Evolutionary conservation across 2,797 vertebrate species (phyloP).

Genomic region (Sebastes kiyomatsui): DNA sequence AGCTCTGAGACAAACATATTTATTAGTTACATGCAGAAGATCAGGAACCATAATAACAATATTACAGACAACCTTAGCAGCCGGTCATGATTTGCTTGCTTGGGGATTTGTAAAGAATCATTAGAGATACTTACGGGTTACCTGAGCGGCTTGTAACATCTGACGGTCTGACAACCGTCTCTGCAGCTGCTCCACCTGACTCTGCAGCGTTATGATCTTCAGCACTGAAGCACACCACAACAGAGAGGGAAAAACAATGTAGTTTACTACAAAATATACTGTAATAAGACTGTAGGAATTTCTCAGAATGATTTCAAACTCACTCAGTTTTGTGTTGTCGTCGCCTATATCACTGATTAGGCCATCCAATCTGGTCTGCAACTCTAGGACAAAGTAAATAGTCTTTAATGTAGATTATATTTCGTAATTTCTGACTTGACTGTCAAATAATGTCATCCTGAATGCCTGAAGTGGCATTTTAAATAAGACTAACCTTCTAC

Average conservation of each 20-base stretch:
- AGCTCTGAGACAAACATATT: slow-evolving; percentile 29
- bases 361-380: slow-evolving; percentile 24
- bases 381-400: slow-evolving; percentile 8
- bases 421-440: background rate
- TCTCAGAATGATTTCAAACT: slow-evolving; percentile 13
- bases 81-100: background rate
- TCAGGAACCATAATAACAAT: background rate
- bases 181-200: slow-evolving; percentile 39
- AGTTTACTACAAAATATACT: background rate
- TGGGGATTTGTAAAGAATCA: background rate
- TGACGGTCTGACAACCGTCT: background rate
- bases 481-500: slow-evolving; percentile 4
- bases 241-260: background rate
- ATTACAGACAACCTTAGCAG: background rate
- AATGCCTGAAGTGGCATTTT: background rate
- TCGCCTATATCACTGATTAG: background rate
- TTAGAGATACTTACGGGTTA: slow-evolving; percentile 19
- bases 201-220: slow-evolving; percentile 38
- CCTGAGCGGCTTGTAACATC: fast-evolving
- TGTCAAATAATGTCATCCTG: background rate
- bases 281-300: background rate
- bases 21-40: background rate
- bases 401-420: background rate
- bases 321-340: slow-evolving; percentile 39
- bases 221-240: slow-evolving; percentile 44